Conservation (phyloP, 2,113 vertebrate species). For the Corythornis madagascariensis region DNA sequence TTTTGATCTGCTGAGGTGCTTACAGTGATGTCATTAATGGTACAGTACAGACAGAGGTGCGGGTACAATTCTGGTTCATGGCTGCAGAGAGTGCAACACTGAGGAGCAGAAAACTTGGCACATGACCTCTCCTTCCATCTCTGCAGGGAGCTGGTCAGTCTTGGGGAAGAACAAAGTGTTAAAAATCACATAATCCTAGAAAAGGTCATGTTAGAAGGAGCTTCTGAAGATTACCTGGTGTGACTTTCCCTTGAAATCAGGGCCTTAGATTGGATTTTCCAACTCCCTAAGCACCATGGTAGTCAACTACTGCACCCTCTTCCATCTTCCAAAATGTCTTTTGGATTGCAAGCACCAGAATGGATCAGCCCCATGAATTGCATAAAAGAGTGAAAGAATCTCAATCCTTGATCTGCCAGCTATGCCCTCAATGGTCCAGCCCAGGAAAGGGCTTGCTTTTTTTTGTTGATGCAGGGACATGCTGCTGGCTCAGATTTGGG, state of each 20-base stretch:
- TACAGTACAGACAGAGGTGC: not conserved
- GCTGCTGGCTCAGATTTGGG: not conserved
- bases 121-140: not conserved
- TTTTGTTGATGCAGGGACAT: not conserved
- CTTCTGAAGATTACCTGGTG: not conserved
- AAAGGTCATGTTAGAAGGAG: not conserved
- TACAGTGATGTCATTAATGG: not conserved
- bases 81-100: not conserved
- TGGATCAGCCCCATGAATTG: not conserved
- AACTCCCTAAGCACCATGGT: accelerated
- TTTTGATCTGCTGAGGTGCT: slow-evolving; percentile 2
- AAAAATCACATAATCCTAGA: not conserved
- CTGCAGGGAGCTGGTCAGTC: not conserved
- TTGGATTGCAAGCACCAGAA: not conserved
- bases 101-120: not conserved
- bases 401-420: not conserved
- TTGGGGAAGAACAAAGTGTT: not conserved
- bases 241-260: not conserved
- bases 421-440: accelerated
- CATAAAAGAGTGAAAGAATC: not conserved
- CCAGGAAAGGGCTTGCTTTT: not conserved
- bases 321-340: not conserved
- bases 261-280: not conserved
- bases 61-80: not conserved
- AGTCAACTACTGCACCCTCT: not conserved